Percentiles rank a stretch among this genome's conserved stretches.
phyloP scores from a whole-genome alignment of 2,888 invertebrate species.

The Perithous albicinctus region DNA sequence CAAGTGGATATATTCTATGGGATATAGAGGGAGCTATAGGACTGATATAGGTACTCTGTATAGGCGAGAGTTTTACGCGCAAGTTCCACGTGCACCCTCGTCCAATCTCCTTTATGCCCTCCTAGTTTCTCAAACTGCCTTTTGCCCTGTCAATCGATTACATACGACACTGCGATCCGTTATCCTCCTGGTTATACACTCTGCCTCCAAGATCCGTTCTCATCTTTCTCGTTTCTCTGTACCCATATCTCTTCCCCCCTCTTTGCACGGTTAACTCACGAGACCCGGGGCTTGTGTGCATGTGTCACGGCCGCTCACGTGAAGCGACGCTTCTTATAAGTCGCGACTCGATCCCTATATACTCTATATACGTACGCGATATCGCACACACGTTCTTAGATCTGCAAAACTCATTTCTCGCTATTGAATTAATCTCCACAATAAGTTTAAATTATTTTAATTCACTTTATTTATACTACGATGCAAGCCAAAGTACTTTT shows the following conservation, averaged over 20 bases:
- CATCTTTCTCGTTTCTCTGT: conserved; percentile 35
- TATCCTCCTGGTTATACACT: conserved; percentile 72
- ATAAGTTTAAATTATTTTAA: too few relatives aligned
- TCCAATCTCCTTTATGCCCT: conserved; percentile 81
- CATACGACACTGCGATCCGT: conserved; percentile 72
- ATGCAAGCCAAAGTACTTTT: too few relatives aligned
- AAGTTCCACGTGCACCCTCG: conserved; percentile 70
- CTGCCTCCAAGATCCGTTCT: conserved; percentile 55
- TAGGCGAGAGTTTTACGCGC: conserved; percentile 73
- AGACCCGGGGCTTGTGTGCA: conserved; percentile 18
- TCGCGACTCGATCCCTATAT: conserved; percentile 13
- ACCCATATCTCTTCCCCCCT: conserved; percentile 21
- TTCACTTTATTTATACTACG: too few relatives aligned
- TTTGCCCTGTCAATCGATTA: conserved; percentile 79
- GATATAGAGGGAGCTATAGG: conserved; percentile 31
- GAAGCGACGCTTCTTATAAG: conserved; percentile 11
- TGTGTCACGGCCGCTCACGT: conserved; percentile 41
- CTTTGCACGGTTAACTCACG: conserved; percentile 21
- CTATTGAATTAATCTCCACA: too few relatives aligned
- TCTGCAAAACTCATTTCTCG: not conserved
- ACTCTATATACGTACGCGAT: not conserved
- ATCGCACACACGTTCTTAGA: not conserved
- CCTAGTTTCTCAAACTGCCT: conserved; percentile 77
- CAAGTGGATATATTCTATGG: conserved; percentile 40
- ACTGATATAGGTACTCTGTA: conserved; percentile 69